Evolutionary conservation across 2,888 invertebrate species (phyloP).

Genomic region (Clusia tigrina): DNA sequence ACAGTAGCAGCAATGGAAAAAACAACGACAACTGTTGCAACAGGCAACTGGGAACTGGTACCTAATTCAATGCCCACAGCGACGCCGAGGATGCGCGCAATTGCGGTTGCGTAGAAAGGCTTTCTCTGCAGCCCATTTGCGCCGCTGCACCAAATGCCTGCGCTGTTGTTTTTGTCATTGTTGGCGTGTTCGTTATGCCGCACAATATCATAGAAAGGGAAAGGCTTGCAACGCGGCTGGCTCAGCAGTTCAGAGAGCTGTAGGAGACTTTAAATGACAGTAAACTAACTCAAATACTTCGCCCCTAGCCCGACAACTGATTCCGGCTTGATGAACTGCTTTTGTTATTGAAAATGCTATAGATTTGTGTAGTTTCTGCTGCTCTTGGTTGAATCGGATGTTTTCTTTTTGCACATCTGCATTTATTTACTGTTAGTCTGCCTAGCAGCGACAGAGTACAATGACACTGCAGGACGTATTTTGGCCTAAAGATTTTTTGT

Average conservation of each 20-base stretch:
- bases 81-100: neutral
- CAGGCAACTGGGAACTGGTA: neutral
- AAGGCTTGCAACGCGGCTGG: conserved; percentile 19
- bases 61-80: neutral
- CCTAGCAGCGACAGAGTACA: conserved; percentile 47
- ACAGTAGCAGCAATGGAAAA: neutral
- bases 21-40: neutral
- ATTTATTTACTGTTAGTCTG: conserved; percentile 14
- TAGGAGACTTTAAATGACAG: conserved; percentile 18
- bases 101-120: neutral
- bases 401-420: too few relatives aligned
- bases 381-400: neutral
- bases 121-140: neutral
- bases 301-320: conserved; percentile 20
- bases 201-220: conserved; percentile 37
- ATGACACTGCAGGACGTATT: conserved; percentile 51
- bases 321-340: neutral
- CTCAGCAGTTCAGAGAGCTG: neutral
- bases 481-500: conserved; percentile 47
- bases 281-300: conserved; percentile 45
- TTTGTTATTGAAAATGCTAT: neutral
- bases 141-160: neutral
- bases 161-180: neutral
- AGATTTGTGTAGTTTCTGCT: neutral
- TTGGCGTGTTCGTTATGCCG: neutral